A percentile compares a stretch with the other conserved stretches of the same genome.
phyloP scores from a whole-genome alignment of 2,797 vertebrate species.

The Dryobates pubescens region DNA sequence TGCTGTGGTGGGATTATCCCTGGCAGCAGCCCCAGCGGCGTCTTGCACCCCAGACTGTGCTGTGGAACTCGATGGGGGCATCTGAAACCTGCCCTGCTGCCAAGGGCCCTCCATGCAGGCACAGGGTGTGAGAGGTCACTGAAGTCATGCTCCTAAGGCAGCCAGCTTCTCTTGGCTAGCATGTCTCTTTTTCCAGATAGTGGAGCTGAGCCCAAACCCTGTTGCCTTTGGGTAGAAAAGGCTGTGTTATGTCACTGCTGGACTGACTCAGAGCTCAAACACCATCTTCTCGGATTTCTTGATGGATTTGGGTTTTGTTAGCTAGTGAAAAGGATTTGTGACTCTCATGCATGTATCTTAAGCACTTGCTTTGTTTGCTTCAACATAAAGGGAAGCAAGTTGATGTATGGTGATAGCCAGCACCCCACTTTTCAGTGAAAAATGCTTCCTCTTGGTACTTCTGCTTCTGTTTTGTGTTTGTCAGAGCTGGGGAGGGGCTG shows the following conservation, averaged over 20 bases:
- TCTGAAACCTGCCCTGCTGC: not conserved
- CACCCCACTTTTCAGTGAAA: not conserved
- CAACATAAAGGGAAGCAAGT: not conserved
- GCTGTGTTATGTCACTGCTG: not conserved
- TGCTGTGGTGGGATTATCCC: fast-evolving
- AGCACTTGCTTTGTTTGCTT: not conserved
- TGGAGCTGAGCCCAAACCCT: not conserved
- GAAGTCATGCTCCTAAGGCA: fast-evolving
- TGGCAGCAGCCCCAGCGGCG: not conserved
- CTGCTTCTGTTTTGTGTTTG: fast-evolving
- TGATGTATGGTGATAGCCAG: fast-evolving
- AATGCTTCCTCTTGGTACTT: not conserved
- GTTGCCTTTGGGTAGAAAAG: not conserved
- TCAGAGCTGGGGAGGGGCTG: not conserved
- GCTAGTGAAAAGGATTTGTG: fast-evolving
- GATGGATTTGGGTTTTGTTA: not conserved
- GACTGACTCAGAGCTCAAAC: not conserved
- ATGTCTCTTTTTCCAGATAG: not conserved
- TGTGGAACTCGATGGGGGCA: fast-evolving
- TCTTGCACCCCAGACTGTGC: not conserved
- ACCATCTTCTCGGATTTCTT: not conserved
- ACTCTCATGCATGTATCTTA: fast-evolving
- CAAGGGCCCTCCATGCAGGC: fast-evolving
- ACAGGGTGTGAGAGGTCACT: not conserved
- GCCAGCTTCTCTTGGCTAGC: not conserved